Evolutionary conservation across 2,888 invertebrate species (phyloP), one percentile per base, ranked within the genome.

Genomic region (Papilio protenor): DNA sequence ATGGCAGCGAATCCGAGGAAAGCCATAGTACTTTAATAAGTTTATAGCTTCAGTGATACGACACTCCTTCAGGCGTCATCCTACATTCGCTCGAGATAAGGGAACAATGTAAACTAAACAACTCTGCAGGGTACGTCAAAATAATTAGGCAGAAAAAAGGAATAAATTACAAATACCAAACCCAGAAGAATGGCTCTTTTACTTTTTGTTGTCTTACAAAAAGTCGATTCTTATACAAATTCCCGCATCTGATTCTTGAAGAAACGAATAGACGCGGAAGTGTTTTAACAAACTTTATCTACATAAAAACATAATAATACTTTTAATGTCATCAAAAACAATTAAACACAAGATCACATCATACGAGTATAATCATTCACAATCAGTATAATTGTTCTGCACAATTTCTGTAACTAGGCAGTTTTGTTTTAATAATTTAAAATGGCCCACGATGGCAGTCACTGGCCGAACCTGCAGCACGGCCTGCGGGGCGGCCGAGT

Each of bases 181-280:
- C 27, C 11, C 27, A 61, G 61, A 27, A 16, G 27, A 61, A 27
- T 61, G 27, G 27, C 23, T 23, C 5, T 14, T 23, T 16, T 27
- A 27, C 10, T 64, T 64, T 64, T 64, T 64, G 18, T 64, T 5
- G 8, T n/a, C 6, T 64, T 64, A 33, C 64, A 64, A 64, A 64
- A 64, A 64, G 8, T 6, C 10, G 18, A 64, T 40, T 64, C 10
- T 40, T 64, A 18, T 33, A 64, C 64, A 40, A 64, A 11, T n/a
- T 40, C 33, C 18, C 40, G 18, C 23, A 12, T 14, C 21, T 11
- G n/a, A 18, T 11, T 33, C 11, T 18, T 18, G 40, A 40, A 18
- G 64, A 64, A 64, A 40, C 59, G 59, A 59, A 21, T 11, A 33
- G 61, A 64, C 16, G 16, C 61, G 33, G 61, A 64, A 64, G 27